Evolutionary conservation across 2,888 invertebrate genomes (phyloP), one percentile per base, ranked within the genome.

Genomic region (Ophioninae sp.): DNA sequence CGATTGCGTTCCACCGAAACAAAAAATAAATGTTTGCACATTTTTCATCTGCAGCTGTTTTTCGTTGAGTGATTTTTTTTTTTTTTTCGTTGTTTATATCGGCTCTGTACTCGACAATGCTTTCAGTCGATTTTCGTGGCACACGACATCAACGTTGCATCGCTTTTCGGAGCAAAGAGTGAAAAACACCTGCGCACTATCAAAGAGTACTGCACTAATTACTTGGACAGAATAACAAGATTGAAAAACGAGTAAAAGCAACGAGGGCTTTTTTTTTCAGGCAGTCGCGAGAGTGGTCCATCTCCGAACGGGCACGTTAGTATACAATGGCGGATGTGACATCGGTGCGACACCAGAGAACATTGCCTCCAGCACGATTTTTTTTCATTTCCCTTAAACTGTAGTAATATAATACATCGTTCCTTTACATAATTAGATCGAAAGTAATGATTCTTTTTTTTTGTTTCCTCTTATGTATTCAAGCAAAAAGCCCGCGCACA

Each of bases 401-500:
- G 8, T 81, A 80, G 85, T 84, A 88, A 85, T 88, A 88, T 88
- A 86, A 88, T 90, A 89, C 88, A 89, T 89, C 89, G 86, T 87
- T 30, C 87, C 86, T 85, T 88, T 88, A 89, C 87, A 87, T 88
- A 89, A 88, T 88, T 87, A 89, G 87, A 88, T 88, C 86, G 83
- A 88, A 88, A 89, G 86, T 88, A 88, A 88, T 86, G n/a, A 70
- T 75, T 79, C 57, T 75, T 67, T 67, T 75, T 39, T 44, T 76
- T 41, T 64, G 30, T 74, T 78, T 79, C 68, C 59, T 30, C 61
- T 88, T 85, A 89, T 85, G 86, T 88, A 88, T 87, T 88, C 87
- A 89, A 88, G 89, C 88, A 87, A 88, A 23, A 89, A 89, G 88
- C 89, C 87, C 88, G 89, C 87, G 78, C 80, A 82, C 86, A 79